Conservation (phyloP, 2,797 vertebrate species). For the Dipus sagitta region DNA sequence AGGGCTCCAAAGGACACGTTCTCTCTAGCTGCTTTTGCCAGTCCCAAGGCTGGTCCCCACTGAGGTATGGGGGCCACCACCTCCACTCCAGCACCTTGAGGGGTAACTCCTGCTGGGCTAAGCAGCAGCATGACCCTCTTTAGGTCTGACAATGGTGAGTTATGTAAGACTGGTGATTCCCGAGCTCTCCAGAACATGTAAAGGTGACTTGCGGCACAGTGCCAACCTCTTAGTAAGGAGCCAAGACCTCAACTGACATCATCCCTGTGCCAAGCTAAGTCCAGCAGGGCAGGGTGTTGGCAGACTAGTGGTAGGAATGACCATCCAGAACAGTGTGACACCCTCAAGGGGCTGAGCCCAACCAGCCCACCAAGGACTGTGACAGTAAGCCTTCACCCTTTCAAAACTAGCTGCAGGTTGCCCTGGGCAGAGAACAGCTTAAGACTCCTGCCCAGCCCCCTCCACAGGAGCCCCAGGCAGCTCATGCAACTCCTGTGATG, state of each 20-base stretch:
- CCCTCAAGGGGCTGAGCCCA: neutral
- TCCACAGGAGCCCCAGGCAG: neutral
- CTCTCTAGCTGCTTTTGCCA: neutral
- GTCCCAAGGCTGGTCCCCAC: too few relatives aligned
- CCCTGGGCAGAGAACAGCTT: neutral
- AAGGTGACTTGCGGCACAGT: neutral
- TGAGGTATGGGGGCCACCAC: neutral
- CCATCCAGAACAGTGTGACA: neutral
- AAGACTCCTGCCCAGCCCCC: neutral
- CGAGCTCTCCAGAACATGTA: neutral
- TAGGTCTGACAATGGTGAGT: neutral
- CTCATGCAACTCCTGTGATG: too few relatives aligned
- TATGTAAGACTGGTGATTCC: neutral
- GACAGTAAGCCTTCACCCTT: neutral
- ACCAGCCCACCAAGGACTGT: neutral
- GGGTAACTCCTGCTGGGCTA: neutral
- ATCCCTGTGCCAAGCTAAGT: neutral
- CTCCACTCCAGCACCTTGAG: neutral
- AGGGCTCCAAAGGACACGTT: neutral
- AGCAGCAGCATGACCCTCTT: neutral
- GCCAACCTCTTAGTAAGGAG: neutral
- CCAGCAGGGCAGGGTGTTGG: neutral
- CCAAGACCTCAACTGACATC: neutral
- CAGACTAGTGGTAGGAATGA: neutral
- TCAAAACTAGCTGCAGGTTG: neutral